Percentiles rank a stretch among this genome's conserved stretches.
Evolutionary conservation across 2,888 invertebrate species (phyloP).

Genomic region (Heliconius ethilla): DNA sequence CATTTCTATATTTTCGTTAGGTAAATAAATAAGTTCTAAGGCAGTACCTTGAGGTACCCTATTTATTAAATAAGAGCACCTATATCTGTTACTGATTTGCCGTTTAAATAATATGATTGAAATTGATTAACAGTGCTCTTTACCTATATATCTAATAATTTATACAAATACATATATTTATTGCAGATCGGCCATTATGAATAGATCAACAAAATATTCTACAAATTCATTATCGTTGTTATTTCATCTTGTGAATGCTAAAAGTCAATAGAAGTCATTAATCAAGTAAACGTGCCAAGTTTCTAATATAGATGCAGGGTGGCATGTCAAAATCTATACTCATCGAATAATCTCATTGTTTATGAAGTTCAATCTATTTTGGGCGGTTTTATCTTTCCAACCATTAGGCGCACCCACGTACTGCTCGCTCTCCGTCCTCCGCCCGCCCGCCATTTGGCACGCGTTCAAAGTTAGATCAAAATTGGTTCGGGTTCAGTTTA

Average conservation of each 20-base stretch:
- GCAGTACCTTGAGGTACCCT: background rate
- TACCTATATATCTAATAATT: no score
- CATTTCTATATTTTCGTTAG: no score
- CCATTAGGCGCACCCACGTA: constrained; percentile 74
- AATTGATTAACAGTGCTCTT: background rate
- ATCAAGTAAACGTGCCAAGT: constrained; percentile 33
- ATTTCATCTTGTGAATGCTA: background rate
- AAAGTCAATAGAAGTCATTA: constrained; percentile 33
- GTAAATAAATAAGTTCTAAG: background rate
- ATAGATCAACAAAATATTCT: background rate
- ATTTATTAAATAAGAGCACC: background rate
- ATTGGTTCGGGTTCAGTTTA: constrained; percentile 63
- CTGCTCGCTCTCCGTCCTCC: constrained; percentile 40
- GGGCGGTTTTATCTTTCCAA: constrained; percentile 76
- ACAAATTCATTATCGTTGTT: background rate
- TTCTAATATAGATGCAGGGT: constrained; percentile 32
- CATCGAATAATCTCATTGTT: constrained; percentile 63
- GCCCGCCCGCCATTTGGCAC: constrained; percentile 64
- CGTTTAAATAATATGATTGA: background rate
- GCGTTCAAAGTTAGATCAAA: constrained; percentile 76
- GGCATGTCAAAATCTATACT: constrained; percentile 33
- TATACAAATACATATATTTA: background rate
- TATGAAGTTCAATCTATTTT: constrained; percentile 74
- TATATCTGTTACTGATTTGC: background rate
- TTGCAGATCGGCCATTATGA: background rate